Percentiles rank a stretch among this genome's conserved stretches.
Conservation (phyloP, 2,113 vertebrate species). For the Amazona vittata region DNA sequence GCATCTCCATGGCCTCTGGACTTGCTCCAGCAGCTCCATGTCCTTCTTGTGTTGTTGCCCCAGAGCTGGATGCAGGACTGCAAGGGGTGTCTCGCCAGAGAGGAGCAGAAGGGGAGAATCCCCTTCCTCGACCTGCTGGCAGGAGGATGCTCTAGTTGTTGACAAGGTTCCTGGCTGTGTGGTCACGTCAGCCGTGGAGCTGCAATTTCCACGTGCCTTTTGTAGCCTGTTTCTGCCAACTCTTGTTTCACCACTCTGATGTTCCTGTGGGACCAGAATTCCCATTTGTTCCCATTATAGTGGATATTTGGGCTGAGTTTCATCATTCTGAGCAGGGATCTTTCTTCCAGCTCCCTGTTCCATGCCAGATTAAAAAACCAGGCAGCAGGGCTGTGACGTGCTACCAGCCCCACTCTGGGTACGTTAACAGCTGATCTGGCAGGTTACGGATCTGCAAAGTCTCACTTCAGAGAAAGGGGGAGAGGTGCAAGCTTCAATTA, state of each 20-base stretch:
- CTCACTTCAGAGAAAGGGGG: not conserved
- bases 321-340: not conserved
- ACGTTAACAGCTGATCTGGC: constrained; percentile 30
- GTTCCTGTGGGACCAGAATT: not conserved
- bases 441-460: not conserved
- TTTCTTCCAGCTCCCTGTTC: not conserved
- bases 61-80: not conserved
- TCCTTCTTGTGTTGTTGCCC: not conserved
- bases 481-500: constrained; percentile 22
- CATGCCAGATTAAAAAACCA: not conserved
- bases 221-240: fast-evolving
- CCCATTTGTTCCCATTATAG: not conserved
- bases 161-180: not conserved
- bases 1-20: not conserved
- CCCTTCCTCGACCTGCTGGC: not conserved
- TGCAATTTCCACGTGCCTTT: not conserved
- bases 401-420: not conserved
- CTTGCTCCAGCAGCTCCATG: not conserved
- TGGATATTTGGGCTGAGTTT: not conserved
- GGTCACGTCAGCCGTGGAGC: fast-evolving
- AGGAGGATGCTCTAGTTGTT: not conserved
- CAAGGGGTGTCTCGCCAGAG: not conserved
- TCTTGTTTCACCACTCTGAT: not conserved
- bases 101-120: not conserved
- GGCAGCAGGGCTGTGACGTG: fast-evolving